A percentile compares a stretch with the other conserved stretches of the same genome.
Evolutionary conservation across 1,140 invertebrate genomes (phyloP).

Genomic region (Gryon sp.): DNA sequence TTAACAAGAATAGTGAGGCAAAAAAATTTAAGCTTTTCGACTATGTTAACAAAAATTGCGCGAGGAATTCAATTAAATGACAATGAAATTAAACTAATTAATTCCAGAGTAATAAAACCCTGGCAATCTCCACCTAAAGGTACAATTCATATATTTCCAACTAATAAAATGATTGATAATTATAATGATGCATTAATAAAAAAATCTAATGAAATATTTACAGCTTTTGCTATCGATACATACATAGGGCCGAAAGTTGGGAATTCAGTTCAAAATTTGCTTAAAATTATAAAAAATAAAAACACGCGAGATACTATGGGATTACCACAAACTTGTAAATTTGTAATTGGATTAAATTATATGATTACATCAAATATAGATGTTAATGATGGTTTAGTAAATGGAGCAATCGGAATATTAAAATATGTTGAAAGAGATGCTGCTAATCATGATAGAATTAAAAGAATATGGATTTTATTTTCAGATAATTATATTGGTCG

Average conservation of each 20-base stretch:
- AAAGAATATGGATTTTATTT: constrained; percentile 1
- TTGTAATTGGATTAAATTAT: constrained; percentile 13
- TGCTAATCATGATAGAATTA: constrained; percentile 2
- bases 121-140: not conserved
- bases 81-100: constrained; percentile 4
- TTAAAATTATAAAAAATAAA: not conserved
- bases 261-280: not conserved
- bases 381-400: constrained; percentile 8
- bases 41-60: constrained; percentile 49
- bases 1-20: constrained; percentile 64
- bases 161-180: constrained; percentile 6
- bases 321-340: constrained; percentile 10
- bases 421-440: not conserved
- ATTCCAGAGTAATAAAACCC: not conserved
- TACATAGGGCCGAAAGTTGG: not conserved
- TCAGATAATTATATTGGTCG: not conserved
- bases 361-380: constrained; percentile 18
- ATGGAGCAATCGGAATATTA: constrained; percentile 1
- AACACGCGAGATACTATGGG: not conserved
- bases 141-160: not conserved
- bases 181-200: not conserved
- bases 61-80: constrained; percentile 37
- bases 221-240: constrained; percentile 1
- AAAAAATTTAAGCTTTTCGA: constrained; percentile 58
- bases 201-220: not conserved